These are phyloP conservation scores for Medauroidea extradentata DNA, from an alignment of 1,140 invertebrate species.

Conservation along the genomic window DNA sequence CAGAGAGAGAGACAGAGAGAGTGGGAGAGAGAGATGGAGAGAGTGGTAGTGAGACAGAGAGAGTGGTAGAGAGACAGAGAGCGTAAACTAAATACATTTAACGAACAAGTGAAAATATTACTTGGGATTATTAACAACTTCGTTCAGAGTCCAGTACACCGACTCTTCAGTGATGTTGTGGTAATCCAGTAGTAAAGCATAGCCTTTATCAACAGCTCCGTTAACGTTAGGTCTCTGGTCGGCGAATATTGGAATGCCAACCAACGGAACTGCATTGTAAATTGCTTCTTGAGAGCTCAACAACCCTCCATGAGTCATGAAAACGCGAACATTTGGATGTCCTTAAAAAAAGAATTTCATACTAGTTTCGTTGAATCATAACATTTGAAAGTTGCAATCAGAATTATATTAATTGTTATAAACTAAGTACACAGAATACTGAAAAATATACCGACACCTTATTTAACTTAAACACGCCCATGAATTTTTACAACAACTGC, in stretches of 20 bases:
- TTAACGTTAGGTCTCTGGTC: slow-evolving; percentile 35
- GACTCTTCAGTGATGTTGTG: slow-evolving; percentile 1
- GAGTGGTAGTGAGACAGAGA: too few relatives aligned
- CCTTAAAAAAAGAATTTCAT: background rate
- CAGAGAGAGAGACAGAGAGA: too few relatives aligned
- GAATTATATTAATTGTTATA: too few relatives aligned
- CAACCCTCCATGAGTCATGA: slow-evolving; percentile 45
- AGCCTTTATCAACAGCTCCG: background rate
- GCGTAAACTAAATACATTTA: too few relatives aligned
- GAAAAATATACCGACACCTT: too few relatives aligned
- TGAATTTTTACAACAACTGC: too few relatives aligned
- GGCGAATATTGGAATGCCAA: slow-evolving; percentile 36
- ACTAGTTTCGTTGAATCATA: slow-evolving; percentile 32
- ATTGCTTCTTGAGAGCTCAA: slow-evolving; percentile 41
- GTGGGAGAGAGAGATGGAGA: too few relatives aligned
- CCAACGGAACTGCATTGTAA: slow-evolving; percentile 17
- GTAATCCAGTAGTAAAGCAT: background rate
- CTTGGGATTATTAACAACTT: background rate
- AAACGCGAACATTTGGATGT: slow-evolving; percentile 21
- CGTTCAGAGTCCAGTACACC: background rate
- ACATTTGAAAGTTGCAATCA: background rate
- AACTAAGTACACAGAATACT: too few relatives aligned
- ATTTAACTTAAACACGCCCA: too few relatives aligned
- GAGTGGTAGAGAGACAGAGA: too few relatives aligned
- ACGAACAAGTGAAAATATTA: too few relatives aligned